These are phyloP conservation scores for Leptinotarsa tumamoca DNA, from an alignment of 2,888 invertebrate species.

Conservation along the genomic window DNA sequence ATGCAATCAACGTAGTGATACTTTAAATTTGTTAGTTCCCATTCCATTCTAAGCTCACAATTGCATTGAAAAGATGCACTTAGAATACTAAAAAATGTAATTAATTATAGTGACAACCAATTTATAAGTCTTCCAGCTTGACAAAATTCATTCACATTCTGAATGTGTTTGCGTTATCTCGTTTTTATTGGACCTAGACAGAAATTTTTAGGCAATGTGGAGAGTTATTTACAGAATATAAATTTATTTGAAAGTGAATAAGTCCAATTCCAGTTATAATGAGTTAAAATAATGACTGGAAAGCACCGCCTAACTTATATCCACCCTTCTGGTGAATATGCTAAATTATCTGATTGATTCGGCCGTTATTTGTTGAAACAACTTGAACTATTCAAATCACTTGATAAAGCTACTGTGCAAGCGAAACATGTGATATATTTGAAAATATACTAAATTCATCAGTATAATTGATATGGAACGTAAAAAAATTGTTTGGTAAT, in stretches of 20 bases:
- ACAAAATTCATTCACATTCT: neutral
- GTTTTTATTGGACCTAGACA: neutral
- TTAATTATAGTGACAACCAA: neutral
- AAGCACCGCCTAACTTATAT: no score
- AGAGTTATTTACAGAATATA: neutral
- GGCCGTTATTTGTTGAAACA: no score
- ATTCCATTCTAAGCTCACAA: neutral
- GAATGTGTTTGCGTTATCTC: neutral
- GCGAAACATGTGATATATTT: no score
- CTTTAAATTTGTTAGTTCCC: no score
- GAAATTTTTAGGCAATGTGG: neutral
- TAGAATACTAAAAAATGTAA: neutral
- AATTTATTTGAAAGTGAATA: slow-evolving; percentile 1
- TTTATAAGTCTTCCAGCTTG: neutral
- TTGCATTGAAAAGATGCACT: neutral
- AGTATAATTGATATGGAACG: no score
- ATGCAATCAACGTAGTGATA: no score
- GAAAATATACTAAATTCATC: no score
- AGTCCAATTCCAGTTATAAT: neutral
- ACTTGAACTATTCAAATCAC: no score
- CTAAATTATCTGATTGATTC: no score
- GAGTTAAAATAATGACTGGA: neutral
- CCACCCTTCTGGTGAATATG: no score
- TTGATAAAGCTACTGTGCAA: no score
- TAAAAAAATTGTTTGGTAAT: no score